These are phyloP conservation scores for Sebastes fasciatus DNA, from an alignment of 2,113 vertebrate genomes.

Conservation along the genomic window DNA sequence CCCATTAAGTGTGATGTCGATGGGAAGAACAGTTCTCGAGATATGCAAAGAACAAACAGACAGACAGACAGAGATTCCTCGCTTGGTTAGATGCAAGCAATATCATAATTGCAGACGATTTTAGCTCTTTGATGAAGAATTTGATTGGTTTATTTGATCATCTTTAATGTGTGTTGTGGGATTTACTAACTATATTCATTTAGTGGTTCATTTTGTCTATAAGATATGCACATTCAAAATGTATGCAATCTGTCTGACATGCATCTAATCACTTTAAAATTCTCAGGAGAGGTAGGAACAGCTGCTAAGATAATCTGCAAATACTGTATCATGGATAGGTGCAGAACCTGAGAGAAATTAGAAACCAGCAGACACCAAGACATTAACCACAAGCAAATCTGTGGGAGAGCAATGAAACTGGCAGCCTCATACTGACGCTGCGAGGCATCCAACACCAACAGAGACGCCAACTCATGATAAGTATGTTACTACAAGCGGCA, in stretches of 20 bases:
- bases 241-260: not conserved
- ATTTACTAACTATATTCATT: not conserved
- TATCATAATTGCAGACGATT: not conserved
- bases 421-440: conserved; percentile 5
- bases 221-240: not conserved
- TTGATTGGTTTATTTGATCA: not conserved
- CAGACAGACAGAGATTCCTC: too few relatives aligned
- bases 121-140: not conserved
- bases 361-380: not conserved
- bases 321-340: not conserved
- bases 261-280: not conserved
- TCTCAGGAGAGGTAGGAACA: not conserved
- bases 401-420: conserved; percentile 1
- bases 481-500: conserved; percentile 25
- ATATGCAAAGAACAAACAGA: too few relatives aligned
- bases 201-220: not conserved
- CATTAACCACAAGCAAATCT: conserved; percentile 2
- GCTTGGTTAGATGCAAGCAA: not conserved
- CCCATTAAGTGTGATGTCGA: too few relatives aligned
- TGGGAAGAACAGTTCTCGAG: too few relatives aligned
- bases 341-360: conserved; percentile 3
- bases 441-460: conserved; percentile 7
- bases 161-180: not conserved
- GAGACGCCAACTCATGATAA: conserved; percentile 18
- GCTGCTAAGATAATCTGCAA: not conserved